Evolutionary conservation across 2,113 vertebrate genomes (phyloP).

Genomic region (Periophthalmodon schlosseri): DNA sequence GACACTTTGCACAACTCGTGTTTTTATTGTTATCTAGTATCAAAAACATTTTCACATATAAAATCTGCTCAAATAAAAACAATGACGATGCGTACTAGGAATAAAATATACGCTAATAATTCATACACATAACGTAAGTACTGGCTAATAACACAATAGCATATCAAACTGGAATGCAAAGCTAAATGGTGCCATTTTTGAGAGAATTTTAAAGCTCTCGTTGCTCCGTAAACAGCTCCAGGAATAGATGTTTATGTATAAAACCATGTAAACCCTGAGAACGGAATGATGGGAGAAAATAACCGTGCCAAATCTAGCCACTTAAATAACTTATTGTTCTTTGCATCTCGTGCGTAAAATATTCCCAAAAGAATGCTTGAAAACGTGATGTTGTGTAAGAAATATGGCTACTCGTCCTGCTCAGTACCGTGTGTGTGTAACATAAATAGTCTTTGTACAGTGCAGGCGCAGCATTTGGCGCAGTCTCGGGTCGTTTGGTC

Average conservation of each 20-base stretch:
- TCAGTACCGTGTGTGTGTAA: conserved; percentile 30
- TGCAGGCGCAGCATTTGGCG: conserved; percentile 17
- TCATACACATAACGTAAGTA: conserved; percentile 61
- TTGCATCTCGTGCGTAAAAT: conserved; percentile 11
- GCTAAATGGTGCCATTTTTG: conserved; percentile 24
- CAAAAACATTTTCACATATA: conserved; percentile 64
- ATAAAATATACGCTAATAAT: conserved; percentile 60
- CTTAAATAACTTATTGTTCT: background rate
- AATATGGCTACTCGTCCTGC: conserved; percentile 58
- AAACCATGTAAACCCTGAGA: conserved; percentile 73
- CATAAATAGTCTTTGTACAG: conserved; percentile 20
- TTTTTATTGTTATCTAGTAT: conserved; percentile 39
- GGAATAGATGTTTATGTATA: conserved; percentile 23
- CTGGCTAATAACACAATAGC: conserved; percentile 54
- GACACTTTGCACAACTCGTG: conserved; percentile 21
- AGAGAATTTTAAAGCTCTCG: conserved; percentile 19
- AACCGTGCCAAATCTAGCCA: conserved; percentile 18
- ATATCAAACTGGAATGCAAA: conserved; percentile 60
- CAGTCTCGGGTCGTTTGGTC: conserved; percentile 3
- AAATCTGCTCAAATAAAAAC: conserved; percentile 38
- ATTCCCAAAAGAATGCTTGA: background rate
- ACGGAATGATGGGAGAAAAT: conserved; percentile 32
- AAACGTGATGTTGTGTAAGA: conserved; percentile 4
- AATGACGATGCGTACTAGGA: conserved; percentile 41
- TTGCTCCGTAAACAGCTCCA: conserved; percentile 19